Percentiles rank a stretch among this genome's conserved stretches.
Conservation (phyloP, 2,888 invertebrate genomes). For the Gastrophysa polygoni region DNA sequence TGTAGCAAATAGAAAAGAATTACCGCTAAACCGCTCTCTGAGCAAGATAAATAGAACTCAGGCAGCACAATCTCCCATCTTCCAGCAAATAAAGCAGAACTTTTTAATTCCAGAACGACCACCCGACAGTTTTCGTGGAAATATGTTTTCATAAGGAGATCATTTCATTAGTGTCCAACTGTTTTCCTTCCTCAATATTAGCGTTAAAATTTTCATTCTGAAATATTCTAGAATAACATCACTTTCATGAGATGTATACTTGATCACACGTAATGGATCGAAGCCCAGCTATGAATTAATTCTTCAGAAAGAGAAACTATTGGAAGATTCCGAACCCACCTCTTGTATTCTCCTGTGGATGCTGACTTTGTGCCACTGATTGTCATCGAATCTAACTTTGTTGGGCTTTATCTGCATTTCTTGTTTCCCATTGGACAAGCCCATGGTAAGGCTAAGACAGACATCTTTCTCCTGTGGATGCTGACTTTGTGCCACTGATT, state of each 20-base stretch:
- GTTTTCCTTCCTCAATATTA: too few species aligned
- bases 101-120: neutral
- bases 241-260: too few species aligned
- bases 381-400: slow-evolving; percentile 91
- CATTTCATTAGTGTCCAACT: neutral
- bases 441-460: slow-evolving; percentile 87
- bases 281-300: too few species aligned
- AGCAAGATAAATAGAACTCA: neutral
- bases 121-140: neutral
- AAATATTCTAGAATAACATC: too few species aligned
- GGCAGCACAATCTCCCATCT: neutral
- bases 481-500: slow-evolving; percentile 96
- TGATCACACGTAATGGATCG: too few species aligned
- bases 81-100: neutral
- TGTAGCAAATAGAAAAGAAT: neutral
- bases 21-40: neutral
- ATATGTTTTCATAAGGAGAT: neutral
- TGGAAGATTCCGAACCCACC: slow-evolving; percentile 67
- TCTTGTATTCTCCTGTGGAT: slow-evolving; percentile 90
- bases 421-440: slow-evolving; percentile 86
- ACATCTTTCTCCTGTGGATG: too few species aligned
- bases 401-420: slow-evolving; percentile 89
- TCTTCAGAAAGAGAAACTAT: too few species aligned
- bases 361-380: slow-evolving; percentile 94
- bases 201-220: too few species aligned